Evolutionary conservation across 1,140 invertebrate species (phyloP).

Genomic region (Drosophila ambigua): DNA sequence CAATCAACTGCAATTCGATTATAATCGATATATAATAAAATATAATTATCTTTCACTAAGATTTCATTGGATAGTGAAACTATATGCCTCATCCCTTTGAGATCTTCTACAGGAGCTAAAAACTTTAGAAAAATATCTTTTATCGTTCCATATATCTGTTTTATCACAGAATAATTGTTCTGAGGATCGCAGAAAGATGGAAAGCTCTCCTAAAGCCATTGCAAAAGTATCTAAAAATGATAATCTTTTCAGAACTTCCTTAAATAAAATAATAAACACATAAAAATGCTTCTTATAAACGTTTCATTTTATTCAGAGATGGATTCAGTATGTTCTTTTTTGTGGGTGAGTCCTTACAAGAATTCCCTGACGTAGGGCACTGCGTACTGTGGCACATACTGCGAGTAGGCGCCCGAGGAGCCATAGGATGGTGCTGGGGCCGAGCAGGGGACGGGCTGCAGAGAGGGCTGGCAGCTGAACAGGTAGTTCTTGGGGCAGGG

Average conservation of each 20-base stretch:
- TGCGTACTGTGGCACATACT: slow-evolving; percentile 69
- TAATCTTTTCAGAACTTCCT: too few species aligned
- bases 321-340: background rate
- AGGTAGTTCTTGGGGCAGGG: slow-evolving; percentile 79
- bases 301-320: slow-evolving; percentile 50
- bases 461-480: slow-evolving; percentile 79
- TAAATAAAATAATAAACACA: background rate
- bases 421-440: slow-evolving; percentile 60
- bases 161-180: too few species aligned
- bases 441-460: slow-evolving; percentile 74
- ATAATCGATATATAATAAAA: too few species aligned
- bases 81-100: too few species aligned
- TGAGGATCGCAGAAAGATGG: too few species aligned
- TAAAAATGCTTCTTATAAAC: slow-evolving; percentile 8
- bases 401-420: slow-evolving; percentile 65
- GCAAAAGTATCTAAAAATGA: background rate
- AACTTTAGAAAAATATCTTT: too few species aligned
- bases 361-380: slow-evolving; percentile 67
- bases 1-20: too few species aligned
- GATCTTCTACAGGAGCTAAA: too few species aligned
- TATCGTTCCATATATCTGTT: too few species aligned
- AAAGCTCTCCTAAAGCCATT: background rate
- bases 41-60: too few species aligned
- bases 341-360: slow-evolving; percentile 18
- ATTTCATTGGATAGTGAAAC: too few species aligned